Percentiles rank a stretch among this genome's conserved stretches.
Evolutionary conservation across 2,888 invertebrate genomes (phyloP).

Genomic region (Mayetiola destructor): DNA sequence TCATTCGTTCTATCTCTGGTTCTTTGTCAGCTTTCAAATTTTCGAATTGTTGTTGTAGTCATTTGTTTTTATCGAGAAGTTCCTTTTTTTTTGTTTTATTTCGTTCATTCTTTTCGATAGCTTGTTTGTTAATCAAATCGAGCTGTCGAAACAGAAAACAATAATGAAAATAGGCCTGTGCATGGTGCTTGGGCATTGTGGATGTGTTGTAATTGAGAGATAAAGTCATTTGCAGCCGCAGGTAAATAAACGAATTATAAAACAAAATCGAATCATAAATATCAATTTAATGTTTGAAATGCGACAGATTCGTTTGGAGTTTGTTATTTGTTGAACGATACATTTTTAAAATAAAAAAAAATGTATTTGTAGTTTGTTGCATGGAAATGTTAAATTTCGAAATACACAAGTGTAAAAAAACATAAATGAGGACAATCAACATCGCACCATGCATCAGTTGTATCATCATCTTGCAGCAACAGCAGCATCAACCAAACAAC

Average conservation of each 20-base stretch:
- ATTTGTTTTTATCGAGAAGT: not conserved
- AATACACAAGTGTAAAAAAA: slow-evolving; percentile 9
- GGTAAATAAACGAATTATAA: not conserved
- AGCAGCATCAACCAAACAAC: not conserved
- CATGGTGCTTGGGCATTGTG: not conserved
- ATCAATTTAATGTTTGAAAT: slow-evolving; percentile 8
- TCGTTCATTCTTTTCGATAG: too few relatives aligned
- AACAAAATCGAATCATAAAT: slow-evolving; percentile 13
- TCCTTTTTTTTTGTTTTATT: not conserved
- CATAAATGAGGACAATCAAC: slow-evolving; percentile 11
- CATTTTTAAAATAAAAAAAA: not conserved
- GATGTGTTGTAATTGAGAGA: slow-evolving; percentile 1
- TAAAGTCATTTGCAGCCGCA: not conserved
- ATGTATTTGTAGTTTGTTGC: too few relatives aligned
- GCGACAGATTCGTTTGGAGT: not conserved
- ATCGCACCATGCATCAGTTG: slow-evolving; percentile 2
- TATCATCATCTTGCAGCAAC: not conserved
- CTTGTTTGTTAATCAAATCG: not conserved
- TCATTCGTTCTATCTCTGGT: too few relatives aligned
- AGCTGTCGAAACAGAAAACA: not conserved
- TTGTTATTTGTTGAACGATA: too few relatives aligned
- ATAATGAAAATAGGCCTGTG: not conserved
- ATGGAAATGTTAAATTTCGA: too few relatives aligned
- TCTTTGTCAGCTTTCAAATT: not conserved
- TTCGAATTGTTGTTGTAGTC: not conserved